Percentiles rank a stretch among this genome's conserved stretches.
phyloP scores from a whole-genome alignment of 92 coral and sea anemone genomes.

The Actinernus sp. region DNA sequence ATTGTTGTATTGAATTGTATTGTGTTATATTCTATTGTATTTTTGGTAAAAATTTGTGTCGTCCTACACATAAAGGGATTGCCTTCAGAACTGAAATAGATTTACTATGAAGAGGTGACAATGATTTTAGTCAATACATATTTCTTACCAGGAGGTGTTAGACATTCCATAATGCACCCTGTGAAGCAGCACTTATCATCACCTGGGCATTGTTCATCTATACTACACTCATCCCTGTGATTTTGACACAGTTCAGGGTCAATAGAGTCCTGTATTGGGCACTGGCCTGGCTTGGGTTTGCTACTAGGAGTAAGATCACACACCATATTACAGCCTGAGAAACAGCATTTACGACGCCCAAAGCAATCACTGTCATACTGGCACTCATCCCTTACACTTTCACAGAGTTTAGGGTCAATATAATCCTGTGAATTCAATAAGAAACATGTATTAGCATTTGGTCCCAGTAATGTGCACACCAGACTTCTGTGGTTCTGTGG shows the following conservation, averaged over 20 bases:
- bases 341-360: constrained; percentile 73
- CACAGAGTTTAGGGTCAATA: constrained; percentile 36
- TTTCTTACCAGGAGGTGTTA: constrained; percentile 67
- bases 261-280: constrained; percentile 52
- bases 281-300: constrained; percentile 72
- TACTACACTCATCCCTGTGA: constrained; percentile 45
- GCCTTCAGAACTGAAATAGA: too few species aligned
- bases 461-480: too few species aligned
- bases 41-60: too few species aligned
- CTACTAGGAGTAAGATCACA: constrained; percentile 60
- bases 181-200: constrained; percentile 73
- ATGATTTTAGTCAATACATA: too few species aligned
- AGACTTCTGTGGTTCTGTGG: too few species aligned
- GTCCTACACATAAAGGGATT: too few species aligned
- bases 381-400: constrained; percentile 67
- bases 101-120: too few species aligned
- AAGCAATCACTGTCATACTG: constrained; percentile 63
- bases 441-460: too few species aligned
- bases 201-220: constrained; percentile 71
- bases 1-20: too few species aligned
- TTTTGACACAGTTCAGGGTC: constrained; percentile 34
- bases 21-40: too few species aligned
- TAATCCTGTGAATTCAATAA: constrained; percentile 12
- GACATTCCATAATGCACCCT: constrained; percentile 73
- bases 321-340: constrained; percentile 64